Evolutionary conservation across 2,797 vertebrate species (phyloP).

Genomic region (Gallinago nigripennis): DNA sequence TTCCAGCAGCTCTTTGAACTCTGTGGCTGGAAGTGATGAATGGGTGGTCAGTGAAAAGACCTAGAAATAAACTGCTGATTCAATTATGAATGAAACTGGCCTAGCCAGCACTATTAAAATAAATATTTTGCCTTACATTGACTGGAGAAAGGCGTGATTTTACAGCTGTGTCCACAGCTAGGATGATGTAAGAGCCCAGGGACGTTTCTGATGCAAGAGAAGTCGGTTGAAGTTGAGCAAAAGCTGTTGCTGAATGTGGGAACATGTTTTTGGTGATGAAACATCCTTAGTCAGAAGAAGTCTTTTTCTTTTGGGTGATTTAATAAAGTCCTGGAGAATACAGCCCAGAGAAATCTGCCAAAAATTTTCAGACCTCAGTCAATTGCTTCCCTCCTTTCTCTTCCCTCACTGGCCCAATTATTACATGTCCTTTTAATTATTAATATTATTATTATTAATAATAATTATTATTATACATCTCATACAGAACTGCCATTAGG

Average conservation of each 20-base stretch:
- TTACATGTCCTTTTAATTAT: background rate
- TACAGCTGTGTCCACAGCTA: constrained; percentile 41
- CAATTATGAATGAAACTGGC: constrained; percentile 43
- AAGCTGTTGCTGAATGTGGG: constrained; percentile 17
- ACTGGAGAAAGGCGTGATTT: background rate
- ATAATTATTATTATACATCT: background rate
- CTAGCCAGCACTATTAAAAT: background rate
- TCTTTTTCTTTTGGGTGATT: background rate
- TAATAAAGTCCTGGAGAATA: background rate
- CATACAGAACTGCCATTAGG: background rate
- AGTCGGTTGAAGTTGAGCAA: background rate
- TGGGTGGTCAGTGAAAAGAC: constrained; percentile 34
- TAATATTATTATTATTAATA: background rate
- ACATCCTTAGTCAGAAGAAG: background rate
- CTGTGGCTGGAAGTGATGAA: constrained; percentile 27
- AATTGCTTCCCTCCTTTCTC: background rate
- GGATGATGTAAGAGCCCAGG: background rate
- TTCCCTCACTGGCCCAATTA: background rate
- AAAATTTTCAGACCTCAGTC: background rate
- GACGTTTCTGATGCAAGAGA: background rate
- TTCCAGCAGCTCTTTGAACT: constrained; percentile 46
- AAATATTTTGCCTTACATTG: constrained; percentile 40
- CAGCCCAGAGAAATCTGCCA: background rate
- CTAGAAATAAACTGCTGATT: constrained; percentile 19
- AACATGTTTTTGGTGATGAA: background rate